A percentile compares a stretch with the other conserved stretches of the same genome.
phyloP scores from a whole-genome alignment of 2,888 invertebrate species.

The Exephanes ischioxanthus region DNA sequence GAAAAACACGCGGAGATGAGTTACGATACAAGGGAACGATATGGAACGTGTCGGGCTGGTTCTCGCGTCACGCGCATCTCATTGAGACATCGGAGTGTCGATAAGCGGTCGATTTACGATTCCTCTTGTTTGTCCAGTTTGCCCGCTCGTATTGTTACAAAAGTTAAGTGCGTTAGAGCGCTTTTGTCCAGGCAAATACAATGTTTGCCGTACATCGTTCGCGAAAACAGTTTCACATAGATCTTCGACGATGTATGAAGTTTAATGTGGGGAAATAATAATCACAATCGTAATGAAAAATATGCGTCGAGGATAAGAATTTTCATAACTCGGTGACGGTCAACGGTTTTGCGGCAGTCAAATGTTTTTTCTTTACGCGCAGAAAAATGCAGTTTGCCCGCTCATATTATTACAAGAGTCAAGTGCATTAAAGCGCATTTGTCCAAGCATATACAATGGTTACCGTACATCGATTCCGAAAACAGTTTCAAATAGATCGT shows the following conservation, averaged over 20 bases:
- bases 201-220: conserved; percentile 36
- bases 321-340: neutral
- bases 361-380: conserved; percentile 14
- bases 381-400: neutral
- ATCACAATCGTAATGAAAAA: neutral
- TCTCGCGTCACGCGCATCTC: conserved; percentile 56
- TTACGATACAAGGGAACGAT: conserved; percentile 14
- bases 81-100: conserved; percentile 59
- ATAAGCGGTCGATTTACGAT: conserved; percentile 65
- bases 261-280: neutral
- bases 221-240: neutral
- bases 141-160: neutral
- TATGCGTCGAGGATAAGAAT: neutral
- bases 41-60: conserved; percentile 1
- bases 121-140: conserved; percentile 55
- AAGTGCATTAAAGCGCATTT: conserved; percentile 40
- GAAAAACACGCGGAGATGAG: conserved; percentile 37
- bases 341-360: conserved; percentile 45
- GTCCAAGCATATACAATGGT: conserved; percentile 47
- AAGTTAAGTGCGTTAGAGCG: conserved; percentile 27
- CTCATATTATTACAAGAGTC: neutral
- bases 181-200: conserved; percentile 48
- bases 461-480: conserved; percentile 7
- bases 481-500: neutral
- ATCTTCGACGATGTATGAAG: neutral